Percentiles rank a stretch among this genome's conserved stretches.
phyloP scores from a whole-genome alignment of 2,888 invertebrate species.

The Drosophila prostipennis region DNA sequence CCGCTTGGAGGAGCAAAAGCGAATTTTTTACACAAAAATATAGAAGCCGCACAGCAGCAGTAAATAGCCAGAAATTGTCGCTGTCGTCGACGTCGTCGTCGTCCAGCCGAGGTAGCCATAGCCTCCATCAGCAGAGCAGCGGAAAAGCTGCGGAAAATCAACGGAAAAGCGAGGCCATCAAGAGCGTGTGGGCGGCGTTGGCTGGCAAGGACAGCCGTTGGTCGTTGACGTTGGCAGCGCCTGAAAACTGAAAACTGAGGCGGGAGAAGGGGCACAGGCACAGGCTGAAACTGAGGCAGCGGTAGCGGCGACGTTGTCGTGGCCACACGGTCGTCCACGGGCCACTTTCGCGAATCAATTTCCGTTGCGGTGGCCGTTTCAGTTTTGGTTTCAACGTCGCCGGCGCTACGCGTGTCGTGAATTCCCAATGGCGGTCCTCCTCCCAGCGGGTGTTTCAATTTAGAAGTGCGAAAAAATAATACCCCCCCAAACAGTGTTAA shows the following conservation, averaged over 20 bases:
- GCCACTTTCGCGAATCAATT: slow-evolving; percentile 74
- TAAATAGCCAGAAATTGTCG: slow-evolving; percentile 48
- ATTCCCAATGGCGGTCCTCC: slow-evolving; percentile 66
- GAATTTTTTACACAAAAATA: slow-evolving; percentile 26
- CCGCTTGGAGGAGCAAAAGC: slow-evolving; percentile 54
- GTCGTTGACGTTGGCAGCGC: slow-evolving; percentile 35
- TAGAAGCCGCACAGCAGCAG: slow-evolving; percentile 53
- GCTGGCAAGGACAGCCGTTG: slow-evolving; percentile 71
- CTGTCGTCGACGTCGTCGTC: neutral
- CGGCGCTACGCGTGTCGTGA: slow-evolving; percentile 76
- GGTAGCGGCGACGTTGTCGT: slow-evolving; percentile 41
- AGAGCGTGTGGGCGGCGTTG: slow-evolving; percentile 63
- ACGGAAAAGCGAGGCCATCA: slow-evolving; percentile 41
- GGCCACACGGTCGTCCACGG: slow-evolving; percentile 18
- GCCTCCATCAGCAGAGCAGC: slow-evolving; percentile 9
- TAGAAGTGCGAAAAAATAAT: slow-evolving; percentile 22
- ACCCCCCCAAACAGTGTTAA: slow-evolving; percentile 9
- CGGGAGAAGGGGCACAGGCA: slow-evolving; percentile 11
- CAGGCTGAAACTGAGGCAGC: slow-evolving; percentile 36
- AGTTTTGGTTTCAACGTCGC: slow-evolving; percentile 78
- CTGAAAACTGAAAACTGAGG: slow-evolving; percentile 14
- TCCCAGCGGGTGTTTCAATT: slow-evolving; percentile 2
- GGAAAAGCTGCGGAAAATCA: slow-evolving; percentile 23
- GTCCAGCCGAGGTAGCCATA: slow-evolving; percentile 50
- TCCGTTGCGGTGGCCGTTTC: slow-evolving; percentile 75